A percentile compares a stretch with the other conserved stretches of the same genome.
Evolutionary conservation across 2,797 vertebrate species (phyloP).

Genomic region (Sparus aurata): DNA sequence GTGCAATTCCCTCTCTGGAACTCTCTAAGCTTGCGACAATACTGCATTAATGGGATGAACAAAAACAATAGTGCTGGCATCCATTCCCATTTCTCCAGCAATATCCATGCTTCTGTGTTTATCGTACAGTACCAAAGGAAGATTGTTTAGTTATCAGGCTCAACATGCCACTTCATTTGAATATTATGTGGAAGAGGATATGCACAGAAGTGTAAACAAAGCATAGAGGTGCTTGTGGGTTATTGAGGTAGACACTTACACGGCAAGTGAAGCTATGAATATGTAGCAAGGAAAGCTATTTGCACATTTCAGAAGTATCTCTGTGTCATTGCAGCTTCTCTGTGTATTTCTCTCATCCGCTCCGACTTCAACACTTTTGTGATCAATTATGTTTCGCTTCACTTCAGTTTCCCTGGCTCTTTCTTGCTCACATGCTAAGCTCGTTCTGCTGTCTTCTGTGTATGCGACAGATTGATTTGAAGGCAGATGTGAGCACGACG

Average conservation of each 20-base stretch:
- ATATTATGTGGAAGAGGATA: not conserved
- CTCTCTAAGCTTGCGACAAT: not conserved
- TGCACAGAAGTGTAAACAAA: slow-evolving; percentile 5
- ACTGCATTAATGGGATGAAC: slow-evolving; percentile 11
- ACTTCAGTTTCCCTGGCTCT: not conserved
- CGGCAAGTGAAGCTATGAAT: not conserved
- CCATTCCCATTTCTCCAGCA: not conserved
- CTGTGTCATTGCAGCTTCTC: slow-evolving; percentile 12
- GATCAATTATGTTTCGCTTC: slow-evolving; percentile 10
- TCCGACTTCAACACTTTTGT: slow-evolving; percentile 12
- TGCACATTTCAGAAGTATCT: not conserved
- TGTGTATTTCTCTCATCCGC: slow-evolving; percentile 1
- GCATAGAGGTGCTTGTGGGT: not conserved
- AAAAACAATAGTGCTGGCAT: not conserved
- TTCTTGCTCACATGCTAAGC: not conserved
- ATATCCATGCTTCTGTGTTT: not conserved
- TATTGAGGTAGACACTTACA: not conserved
- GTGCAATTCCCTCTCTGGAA: not conserved
- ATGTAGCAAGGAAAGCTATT: not conserved
- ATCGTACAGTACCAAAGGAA: not conserved
- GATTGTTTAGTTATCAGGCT: slow-evolving; percentile 5
- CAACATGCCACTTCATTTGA: slow-evolving; percentile 4
- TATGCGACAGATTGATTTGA: slow-evolving; percentile 85
- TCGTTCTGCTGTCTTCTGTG: slow-evolving; percentile 6
- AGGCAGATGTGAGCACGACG: slow-evolving; percentile 82